A percentile compares a stretch with the other conserved stretches of the same genome.
These are phyloP conservation scores for Andinoacara biseriatus DNA, from an alignment of 2,113 vertebrate species.

Conservation along the genomic window DNA sequence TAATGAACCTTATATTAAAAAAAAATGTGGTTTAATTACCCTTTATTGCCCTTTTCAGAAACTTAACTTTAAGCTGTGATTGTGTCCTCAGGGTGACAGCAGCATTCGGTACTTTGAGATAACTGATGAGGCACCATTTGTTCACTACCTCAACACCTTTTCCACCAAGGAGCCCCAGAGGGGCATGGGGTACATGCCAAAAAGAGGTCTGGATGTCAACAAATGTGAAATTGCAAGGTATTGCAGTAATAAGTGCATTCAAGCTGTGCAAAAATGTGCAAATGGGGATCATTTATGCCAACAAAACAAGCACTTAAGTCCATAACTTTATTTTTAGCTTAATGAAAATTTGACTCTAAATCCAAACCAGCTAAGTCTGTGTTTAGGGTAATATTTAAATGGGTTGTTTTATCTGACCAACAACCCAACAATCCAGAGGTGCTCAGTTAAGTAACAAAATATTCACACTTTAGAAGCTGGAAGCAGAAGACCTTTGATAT, in stretches of 20 bases:
- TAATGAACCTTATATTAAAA: slow-evolving; percentile 48
- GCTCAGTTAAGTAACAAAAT: background rate
- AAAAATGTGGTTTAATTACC: background rate
- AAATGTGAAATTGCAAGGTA: slow-evolving; percentile 99
- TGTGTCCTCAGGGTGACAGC: slow-evolving; percentile 90
- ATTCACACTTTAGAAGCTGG: slow-evolving; percentile 2
- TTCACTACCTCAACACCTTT: slow-evolving; percentile 99
- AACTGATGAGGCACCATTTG: slow-evolving; percentile 94
- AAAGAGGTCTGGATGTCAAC: slow-evolving; percentile 96
- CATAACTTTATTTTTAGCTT: background rate
- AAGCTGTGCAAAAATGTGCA: background rate
- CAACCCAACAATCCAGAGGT: background rate
- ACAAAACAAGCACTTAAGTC: background rate
- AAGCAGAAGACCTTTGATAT: background rate
- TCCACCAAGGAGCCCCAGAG: slow-evolving; percentile 98
- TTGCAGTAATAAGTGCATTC: background rate
- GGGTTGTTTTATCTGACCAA: background rate
- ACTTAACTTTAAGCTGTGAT: background rate
- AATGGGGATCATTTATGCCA: background rate
- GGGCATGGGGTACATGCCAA: slow-evolving; percentile 99
- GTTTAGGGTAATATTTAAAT: background rate
- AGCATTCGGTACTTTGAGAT: slow-evolving; percentile 99
- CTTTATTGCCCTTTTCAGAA: background rate
- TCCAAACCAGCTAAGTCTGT: background rate
- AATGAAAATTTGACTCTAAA: background rate